These are phyloP conservation scores for Cephus pygmeus DNA, from an alignment of 2,888 invertebrate genomes.

Conservation along the genomic window DNA sequence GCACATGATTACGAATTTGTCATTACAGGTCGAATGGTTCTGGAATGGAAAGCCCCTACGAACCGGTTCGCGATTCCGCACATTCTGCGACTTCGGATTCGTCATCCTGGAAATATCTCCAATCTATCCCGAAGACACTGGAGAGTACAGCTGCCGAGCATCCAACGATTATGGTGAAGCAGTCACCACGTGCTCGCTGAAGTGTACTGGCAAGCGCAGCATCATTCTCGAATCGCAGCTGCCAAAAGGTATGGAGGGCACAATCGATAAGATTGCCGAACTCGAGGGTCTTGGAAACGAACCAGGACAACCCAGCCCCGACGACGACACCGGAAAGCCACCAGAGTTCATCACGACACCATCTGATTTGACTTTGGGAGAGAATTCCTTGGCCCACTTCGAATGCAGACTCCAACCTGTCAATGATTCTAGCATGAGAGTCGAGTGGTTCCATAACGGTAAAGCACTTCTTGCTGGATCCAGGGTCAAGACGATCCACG, in stretches of 20 bases:
- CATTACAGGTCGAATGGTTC: constrained; percentile 86
- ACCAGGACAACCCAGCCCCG: constrained; percentile 75
- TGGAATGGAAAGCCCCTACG: constrained; percentile 91
- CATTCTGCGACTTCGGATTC: constrained; percentile 98
- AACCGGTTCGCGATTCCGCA: constrained; percentile 92
- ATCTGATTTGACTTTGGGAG: constrained; percentile 83
- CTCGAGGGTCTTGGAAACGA: constrained; percentile 86
- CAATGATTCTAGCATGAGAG: constrained; percentile 92
- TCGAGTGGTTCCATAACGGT: constrained; percentile 98
- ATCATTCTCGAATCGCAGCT: constrained; percentile 92
- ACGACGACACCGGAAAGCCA: constrained; percentile 87
- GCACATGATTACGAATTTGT: not conserved
- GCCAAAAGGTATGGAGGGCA: constrained; percentile 93
- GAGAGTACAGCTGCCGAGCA: constrained; percentile 90
- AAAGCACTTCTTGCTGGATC: constrained; percentile 91
- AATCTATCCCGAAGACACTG: constrained; percentile 96
- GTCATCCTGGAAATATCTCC: constrained; percentile 97
- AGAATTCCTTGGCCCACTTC: constrained; percentile 92
- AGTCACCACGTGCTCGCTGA: constrained; percentile 89
- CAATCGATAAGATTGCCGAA: constrained; percentile 92
- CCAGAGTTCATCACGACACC: constrained; percentile 92
- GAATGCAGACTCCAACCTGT: constrained; percentile 90
- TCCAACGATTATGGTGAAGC: constrained; percentile 91
- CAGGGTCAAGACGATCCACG: constrained; percentile 94
- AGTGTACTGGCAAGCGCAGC: constrained; percentile 90